Conservation (phyloP, 1,140 invertebrate genomes). For the Caenorhabditis remanei region DNA sequence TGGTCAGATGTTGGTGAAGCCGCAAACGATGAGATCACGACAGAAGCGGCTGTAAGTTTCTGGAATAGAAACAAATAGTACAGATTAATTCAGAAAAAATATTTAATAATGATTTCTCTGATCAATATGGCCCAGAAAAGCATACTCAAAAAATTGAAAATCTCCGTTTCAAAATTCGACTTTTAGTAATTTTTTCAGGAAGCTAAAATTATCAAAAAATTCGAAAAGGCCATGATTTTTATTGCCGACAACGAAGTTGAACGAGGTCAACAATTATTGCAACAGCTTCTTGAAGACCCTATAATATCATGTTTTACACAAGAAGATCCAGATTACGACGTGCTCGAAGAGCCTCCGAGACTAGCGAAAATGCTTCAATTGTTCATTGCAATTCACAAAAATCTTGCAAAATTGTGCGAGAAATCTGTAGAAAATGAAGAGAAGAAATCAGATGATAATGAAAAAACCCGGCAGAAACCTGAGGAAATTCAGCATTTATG, state of each 20-base stretch:
- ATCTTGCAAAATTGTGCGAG: constrained; percentile 20
- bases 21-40: background rate
- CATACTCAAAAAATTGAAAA: no score
- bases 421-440: background rate
- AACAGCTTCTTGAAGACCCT: constrained; percentile 35
- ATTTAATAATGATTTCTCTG: no score
- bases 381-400: constrained; percentile 41
- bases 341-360: constrained; percentile 14
- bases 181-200: constrained; percentile 15
- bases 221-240: background rate
- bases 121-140: no score
- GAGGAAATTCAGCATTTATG: constrained; percentile 38
- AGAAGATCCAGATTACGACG: constrained; percentile 15
- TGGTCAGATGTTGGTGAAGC: constrained; percentile 38
- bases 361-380: constrained; percentile 55
- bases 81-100: no score
- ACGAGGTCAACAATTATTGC: background rate
- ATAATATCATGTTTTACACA: background rate
- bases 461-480: background rate
- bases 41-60: constrained; percentile 35
- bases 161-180: no score
- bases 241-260: background rate
- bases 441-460: background rate
- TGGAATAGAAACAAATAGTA: no score
- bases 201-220: constrained; percentile 51